A percentile compares a stretch with the other conserved stretches of the same genome.
Conservation (phyloP, 1,140 invertebrate species). For the Rhynchophorus ferrugineus region DNA sequence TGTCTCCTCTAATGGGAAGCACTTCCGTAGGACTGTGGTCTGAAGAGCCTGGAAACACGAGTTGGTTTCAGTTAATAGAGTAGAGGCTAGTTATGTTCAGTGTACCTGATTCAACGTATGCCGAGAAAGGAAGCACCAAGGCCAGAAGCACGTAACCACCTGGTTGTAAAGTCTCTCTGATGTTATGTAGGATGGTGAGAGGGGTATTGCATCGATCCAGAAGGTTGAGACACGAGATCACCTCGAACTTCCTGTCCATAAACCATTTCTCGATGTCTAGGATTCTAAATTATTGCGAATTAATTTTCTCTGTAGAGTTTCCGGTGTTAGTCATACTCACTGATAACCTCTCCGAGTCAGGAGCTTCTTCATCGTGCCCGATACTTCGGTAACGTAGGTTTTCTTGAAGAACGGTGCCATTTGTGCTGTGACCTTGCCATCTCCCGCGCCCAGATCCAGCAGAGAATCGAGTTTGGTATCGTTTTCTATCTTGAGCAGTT, state of each 20-base stretch:
- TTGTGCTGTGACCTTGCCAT: slow-evolving; percentile 76
- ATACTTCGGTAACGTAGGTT: slow-evolving; percentile 82
- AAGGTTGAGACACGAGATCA: slow-evolving; percentile 82
- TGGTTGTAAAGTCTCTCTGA: slow-evolving; percentile 55
- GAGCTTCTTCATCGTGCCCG: slow-evolving; percentile 68
- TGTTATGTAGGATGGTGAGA: slow-evolving; percentile 60
- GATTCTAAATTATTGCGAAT: slow-evolving; percentile 48
- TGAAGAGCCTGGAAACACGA: slow-evolving; percentile 42
- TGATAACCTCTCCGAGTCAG: slow-evolving; percentile 64
- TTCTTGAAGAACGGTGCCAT: slow-evolving; percentile 63
- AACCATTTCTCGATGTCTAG: slow-evolving; percentile 71
- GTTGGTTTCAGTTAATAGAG: neutral
- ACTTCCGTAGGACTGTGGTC: slow-evolving; percentile 67
- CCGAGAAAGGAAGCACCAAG: slow-evolving; percentile 79
- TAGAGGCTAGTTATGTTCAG: neutral
- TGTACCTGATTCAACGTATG: slow-evolving; percentile 80
- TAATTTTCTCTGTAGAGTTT: neutral
- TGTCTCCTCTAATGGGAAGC: slow-evolving; percentile 57
- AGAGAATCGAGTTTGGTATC: slow-evolving; percentile 48
- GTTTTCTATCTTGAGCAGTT: slow-evolving; percentile 42
- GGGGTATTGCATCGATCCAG: slow-evolving; percentile 83
- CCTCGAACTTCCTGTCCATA: slow-evolving; percentile 56
- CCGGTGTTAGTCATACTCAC: slow-evolving; percentile 45
- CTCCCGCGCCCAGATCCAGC: slow-evolving; percentile 85
- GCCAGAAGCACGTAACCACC: slow-evolving; percentile 70